phyloP scores from a whole-genome alignment of 2,888 invertebrate species.

The Dastarcus helophoroides region DNA sequence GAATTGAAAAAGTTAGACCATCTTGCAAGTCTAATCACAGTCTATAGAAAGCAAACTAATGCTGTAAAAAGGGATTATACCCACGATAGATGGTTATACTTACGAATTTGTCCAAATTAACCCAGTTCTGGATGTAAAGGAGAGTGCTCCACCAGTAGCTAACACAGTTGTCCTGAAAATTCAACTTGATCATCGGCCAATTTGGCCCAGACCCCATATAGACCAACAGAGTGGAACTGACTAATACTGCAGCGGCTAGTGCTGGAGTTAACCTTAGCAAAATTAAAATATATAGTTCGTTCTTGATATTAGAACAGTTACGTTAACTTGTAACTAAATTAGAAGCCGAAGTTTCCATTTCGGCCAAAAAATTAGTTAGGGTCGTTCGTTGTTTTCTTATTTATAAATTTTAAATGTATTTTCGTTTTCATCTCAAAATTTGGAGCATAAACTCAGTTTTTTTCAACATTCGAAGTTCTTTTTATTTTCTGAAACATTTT shows the following conservation, averaged over 20 bases:
- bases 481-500: too few species aligned
- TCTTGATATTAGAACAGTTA: background rate
- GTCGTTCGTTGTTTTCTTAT: too few species aligned
- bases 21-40: too few species aligned
- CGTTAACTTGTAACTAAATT: background rate
- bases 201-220: conserved; percentile 41
- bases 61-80: background rate
- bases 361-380: background rate
- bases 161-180: conserved; percentile 19
- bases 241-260: conserved; percentile 35
- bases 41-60: too few species aligned
- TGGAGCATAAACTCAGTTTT: too few species aligned
- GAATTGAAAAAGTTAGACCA: too few species aligned
- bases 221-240: conserved; percentile 36
- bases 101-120: conserved; percentile 12
- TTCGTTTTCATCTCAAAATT: background rate
- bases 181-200: conserved; percentile 29
- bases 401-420: too few species aligned
- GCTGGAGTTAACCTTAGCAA: conserved; percentile 40
- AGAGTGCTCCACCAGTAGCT: conserved; percentile 26
- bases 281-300: conserved; percentile 1
- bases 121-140: conserved; percentile 25
- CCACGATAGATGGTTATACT: conserved; percentile 3
- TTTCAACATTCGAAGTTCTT: too few species aligned
- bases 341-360: background rate